Conservation (phyloP, 2,113 vertebrate species). For the Xiphophorus couchianus region DNA sequence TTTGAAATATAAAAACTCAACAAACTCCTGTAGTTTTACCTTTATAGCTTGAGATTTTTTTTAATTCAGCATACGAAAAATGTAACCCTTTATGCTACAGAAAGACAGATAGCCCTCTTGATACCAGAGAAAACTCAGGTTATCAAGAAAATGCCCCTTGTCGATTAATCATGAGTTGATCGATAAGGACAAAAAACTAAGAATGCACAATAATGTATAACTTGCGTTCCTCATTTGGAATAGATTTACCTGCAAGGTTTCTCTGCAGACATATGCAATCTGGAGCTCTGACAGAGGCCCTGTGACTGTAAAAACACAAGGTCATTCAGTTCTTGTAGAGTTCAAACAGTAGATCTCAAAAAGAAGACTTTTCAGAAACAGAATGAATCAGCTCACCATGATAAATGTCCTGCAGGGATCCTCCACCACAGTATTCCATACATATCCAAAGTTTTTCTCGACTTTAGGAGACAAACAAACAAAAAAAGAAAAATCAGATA, state of each 20-base stretch:
- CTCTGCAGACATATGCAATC: slow-evolving; percentile 95
- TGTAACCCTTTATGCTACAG: too few relatives aligned
- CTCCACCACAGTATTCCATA: slow-evolving; percentile 97
- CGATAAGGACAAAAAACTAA: too few relatives aligned
- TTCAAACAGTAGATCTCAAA: not conserved
- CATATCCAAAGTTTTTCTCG: slow-evolving; percentile 97
- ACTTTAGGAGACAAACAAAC: slow-evolving; percentile 65
- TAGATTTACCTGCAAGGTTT: slow-evolving; percentile 91
- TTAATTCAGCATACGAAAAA: too few relatives aligned
- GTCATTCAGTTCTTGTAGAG: not conserved
- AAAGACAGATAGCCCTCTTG: too few relatives aligned
- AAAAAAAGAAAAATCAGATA: not conserved
- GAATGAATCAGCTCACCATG: slow-evolving; percentile 80
- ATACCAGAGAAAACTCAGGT: too few relatives aligned
- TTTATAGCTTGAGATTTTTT: too few relatives aligned
- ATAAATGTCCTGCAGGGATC: slow-evolving; percentile 96
- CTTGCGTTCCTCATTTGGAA: not conserved
- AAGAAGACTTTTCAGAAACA: not conserved
- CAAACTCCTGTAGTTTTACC: too few relatives aligned
- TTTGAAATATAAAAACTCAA: too few relatives aligned
- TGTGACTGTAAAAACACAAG: slow-evolving; percentile 82
- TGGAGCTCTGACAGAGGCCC: slow-evolving; percentile 94
- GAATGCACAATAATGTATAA: too few relatives aligned
- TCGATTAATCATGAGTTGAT: too few relatives aligned
- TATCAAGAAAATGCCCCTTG: too few relatives aligned